phyloP scores from a whole-genome alignment of 2,113 vertebrate genomes.

The Amazona guildingii region DNA sequence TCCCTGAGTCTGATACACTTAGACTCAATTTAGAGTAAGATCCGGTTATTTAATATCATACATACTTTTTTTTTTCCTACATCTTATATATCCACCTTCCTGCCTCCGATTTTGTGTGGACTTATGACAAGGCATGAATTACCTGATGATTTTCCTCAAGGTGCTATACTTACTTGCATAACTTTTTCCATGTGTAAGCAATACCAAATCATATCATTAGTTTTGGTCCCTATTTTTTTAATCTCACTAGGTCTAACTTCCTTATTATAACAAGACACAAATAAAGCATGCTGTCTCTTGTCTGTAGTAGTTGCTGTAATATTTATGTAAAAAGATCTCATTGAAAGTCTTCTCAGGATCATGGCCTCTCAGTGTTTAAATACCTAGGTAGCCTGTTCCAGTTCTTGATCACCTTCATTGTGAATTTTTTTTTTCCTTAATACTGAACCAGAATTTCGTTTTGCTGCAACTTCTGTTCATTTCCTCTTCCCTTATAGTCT shows the following conservation, averaged over 20 bases:
- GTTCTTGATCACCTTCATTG: neutral
- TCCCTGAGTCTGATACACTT: neutral
- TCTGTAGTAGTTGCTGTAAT: neutral
- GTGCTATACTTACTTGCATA: neutral
- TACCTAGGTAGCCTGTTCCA: neutral
- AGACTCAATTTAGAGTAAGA: neutral
- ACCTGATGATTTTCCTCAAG: neutral
- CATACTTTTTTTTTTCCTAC: fast-evolving
- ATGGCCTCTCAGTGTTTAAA: neutral
- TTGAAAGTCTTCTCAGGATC: neutral
- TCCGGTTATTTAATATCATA: neutral
- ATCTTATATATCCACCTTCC: neutral
- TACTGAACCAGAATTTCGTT: neutral
- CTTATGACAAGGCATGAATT: neutral
- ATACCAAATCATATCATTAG: neutral
- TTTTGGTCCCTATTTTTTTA: neutral
- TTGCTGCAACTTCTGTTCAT: neutral
- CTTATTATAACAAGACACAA: neutral
- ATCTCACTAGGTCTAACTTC: neutral
- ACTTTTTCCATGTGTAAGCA: neutral
- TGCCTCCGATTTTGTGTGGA: neutral
- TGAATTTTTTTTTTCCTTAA: neutral
- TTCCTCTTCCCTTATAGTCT: neutral
- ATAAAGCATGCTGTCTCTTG: neutral
- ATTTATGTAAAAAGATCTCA: neutral